phyloP scores from a whole-genome alignment of 1,140 invertebrate species.

The Scaptomyza pallida region DNA sequence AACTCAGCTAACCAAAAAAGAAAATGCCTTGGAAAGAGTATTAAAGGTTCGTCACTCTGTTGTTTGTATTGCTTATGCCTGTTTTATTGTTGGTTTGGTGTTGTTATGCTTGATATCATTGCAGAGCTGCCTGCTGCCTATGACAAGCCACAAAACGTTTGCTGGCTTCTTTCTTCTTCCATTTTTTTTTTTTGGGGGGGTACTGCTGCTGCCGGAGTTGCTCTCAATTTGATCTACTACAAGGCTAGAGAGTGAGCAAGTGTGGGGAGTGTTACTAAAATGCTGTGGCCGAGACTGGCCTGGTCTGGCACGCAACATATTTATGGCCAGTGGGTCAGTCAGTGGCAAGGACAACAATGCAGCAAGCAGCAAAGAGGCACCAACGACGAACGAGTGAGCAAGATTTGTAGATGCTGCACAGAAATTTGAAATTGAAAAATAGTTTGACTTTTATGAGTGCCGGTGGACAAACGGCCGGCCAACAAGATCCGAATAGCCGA shows the following conservation, averaged over 20 bases:
- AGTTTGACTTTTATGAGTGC: conserved; percentile 81
- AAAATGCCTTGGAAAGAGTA: too few relatives aligned
- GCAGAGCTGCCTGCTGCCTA: conserved; percentile 50
- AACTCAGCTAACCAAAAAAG: too few relatives aligned
- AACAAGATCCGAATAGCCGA: conserved; percentile 16
- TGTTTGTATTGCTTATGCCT: background rate
- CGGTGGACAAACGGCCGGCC: conserved; percentile 54
- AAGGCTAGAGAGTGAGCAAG: background rate
- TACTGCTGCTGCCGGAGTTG: conserved; percentile 10
- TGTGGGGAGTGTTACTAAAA: background rate
- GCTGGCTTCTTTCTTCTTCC: conserved; percentile 33
- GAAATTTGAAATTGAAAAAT: conserved; percentile 83
- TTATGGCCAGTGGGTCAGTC: conserved; percentile 76
- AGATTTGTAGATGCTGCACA: conserved; percentile 76
- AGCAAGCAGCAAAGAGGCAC: conserved; percentile 18
- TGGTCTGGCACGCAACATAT: conserved; percentile 73
- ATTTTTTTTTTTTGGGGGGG: conserved; percentile 22
- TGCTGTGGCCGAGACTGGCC: conserved; percentile 8
- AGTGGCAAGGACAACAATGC: conserved; percentile 53
- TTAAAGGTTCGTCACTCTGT: background rate
- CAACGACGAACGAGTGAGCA: conserved; percentile 43
- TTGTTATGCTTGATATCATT: conserved; percentile 17
- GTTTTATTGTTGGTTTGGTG: conserved; percentile 1
- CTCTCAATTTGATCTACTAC: conserved; percentile 65
- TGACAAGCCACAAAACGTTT: conserved; percentile 68